phyloP scores from a whole-genome alignment of 1,140 invertebrate genomes.

The Drosophila hydei region DNA sequence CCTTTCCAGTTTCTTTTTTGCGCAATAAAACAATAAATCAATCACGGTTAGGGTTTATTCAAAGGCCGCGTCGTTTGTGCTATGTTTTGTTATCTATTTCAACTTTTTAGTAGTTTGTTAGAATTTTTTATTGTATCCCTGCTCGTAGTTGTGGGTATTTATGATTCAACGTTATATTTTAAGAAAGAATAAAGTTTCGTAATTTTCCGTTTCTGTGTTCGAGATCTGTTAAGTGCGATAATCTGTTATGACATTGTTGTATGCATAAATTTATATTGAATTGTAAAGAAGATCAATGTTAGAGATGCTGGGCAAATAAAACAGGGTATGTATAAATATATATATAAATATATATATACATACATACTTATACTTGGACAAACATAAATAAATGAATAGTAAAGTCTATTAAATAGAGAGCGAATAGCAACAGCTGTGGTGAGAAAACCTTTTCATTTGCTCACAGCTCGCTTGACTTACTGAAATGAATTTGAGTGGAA shows the following conservation, averaged over 20 bases:
- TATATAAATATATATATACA: neutral
- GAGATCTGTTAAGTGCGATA: conserved; percentile 73
- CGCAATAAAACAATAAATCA: conserved; percentile 80
- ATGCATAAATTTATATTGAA: conserved; percentile 62
- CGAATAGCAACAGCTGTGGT: conserved; percentile 50
- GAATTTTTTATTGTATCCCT: conserved; percentile 45
- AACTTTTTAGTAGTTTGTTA: conserved; percentile 76
- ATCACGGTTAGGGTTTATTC: conserved; percentile 61
- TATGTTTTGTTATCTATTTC: conserved; percentile 61
- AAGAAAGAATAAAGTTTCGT: conserved; percentile 19
- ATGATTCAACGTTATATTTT: conserved; percentile 30
- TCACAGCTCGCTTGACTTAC: conserved; percentile 15
- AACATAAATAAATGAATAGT: conserved; percentile 6
- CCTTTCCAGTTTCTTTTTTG: conserved; percentile 36
- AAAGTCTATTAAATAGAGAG: conserved; percentile 37
- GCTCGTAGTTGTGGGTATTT: conserved; percentile 19
- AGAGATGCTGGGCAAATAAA: conserved; percentile 57
- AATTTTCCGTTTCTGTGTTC: conserved; percentile 10
- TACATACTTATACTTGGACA: conserved; percentile 6
- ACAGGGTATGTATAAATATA: neutral
- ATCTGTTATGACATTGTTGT: conserved; percentile 52
- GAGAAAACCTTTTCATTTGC: conserved; percentile 12
- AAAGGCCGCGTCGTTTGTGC: conserved; percentile 17
- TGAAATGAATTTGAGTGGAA: conserved; percentile 26
- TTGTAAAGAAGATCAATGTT: conserved; percentile 48